phyloP scores from a whole-genome alignment of 2,888 invertebrate species.

The Scaptomyza tumidula region DNA sequence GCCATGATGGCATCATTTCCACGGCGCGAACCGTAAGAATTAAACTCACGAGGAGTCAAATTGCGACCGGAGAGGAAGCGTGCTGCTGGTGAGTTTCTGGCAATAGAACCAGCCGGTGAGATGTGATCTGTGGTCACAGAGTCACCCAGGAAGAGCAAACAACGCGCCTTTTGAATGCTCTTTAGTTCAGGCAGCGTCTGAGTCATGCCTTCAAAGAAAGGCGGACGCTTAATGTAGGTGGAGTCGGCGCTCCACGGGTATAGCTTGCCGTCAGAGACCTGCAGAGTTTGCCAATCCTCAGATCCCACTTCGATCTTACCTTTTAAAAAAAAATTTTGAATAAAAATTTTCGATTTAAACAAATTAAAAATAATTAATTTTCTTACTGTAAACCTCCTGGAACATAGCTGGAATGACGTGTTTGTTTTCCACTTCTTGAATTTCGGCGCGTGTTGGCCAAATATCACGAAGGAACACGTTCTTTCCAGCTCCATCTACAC shows the following conservation, averaged over 20 bases:
- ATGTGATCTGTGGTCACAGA: slow-evolving; percentile 99
- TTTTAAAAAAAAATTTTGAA: slow-evolving; percentile 26
- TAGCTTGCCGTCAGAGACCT: slow-evolving; percentile 91
- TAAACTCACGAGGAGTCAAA: slow-evolving; percentile 96
- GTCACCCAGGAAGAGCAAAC: slow-evolving; percentile 95
- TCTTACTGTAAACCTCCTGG: slow-evolving; percentile 88
- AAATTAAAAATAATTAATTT: neutral
- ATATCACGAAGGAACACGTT: slow-evolving; percentile 95
- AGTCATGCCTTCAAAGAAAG: slow-evolving; percentile 95
- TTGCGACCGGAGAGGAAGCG: slow-evolving; percentile 82
- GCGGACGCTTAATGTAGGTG: slow-evolving; percentile 98
- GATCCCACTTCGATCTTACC: slow-evolving; percentile 95
- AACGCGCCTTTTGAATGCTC: slow-evolving; percentile 90
- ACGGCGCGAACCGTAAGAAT: slow-evolving; percentile 98
- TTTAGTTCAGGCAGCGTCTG: slow-evolving; percentile 86
- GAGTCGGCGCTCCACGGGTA: slow-evolving; percentile 96
- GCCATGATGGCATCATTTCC: slow-evolving; percentile 99
- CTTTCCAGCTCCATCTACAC: slow-evolving; percentile 88
- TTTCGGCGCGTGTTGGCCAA: slow-evolving; percentile 96
- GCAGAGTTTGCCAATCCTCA: slow-evolving; percentile 92
- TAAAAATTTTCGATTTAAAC: neutral
- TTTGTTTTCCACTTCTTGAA: slow-evolving; percentile 94
- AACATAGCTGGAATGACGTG: slow-evolving; percentile 99
- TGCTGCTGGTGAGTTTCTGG: slow-evolving; percentile 94
- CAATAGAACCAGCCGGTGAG: slow-evolving; percentile 98